Conservation (phyloP, 2,113 vertebrate species). For the Sciurus niger region DNA sequence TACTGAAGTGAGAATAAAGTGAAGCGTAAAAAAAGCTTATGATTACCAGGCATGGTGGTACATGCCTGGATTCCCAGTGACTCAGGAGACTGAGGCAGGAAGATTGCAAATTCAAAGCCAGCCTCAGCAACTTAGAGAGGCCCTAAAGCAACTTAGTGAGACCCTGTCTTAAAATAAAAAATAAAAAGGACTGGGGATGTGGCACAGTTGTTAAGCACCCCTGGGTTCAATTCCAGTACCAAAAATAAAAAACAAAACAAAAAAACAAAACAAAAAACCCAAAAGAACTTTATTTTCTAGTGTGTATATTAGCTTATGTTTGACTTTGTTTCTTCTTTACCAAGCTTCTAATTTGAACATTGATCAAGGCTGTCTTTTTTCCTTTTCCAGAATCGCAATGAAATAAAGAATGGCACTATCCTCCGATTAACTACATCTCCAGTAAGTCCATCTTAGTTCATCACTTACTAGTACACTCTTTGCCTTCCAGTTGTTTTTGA, state of each 20-base stretch:
- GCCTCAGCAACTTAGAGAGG: too few species aligned
- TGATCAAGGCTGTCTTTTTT: constrained; percentile 74
- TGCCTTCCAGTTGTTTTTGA: background rate
- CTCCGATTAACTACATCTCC: constrained; percentile 96
- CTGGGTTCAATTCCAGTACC: too few species aligned
- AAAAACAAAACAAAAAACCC: too few species aligned
- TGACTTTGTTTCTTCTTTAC: constrained; percentile 16
- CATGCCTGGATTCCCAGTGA: too few species aligned
- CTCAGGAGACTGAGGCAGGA: too few species aligned
- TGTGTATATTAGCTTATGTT: background rate
- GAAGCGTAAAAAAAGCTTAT: background rate
- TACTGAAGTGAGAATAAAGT: background rate
- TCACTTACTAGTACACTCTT: background rate
- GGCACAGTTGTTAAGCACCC: too few species aligned
- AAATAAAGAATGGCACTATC: constrained; percentile 99
- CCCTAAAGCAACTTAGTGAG: too few species aligned
- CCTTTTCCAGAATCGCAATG: constrained; percentile 95
- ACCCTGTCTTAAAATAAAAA: too few species aligned
- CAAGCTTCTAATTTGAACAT: background rate
- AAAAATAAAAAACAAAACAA: too few species aligned
- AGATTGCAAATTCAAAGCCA: too few species aligned
- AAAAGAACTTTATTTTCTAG: background rate
- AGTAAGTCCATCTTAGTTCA: constrained; percentile 90
- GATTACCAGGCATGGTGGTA: too few species aligned
- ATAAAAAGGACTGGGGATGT: too few species aligned